Conservation (phyloP, 1,140 invertebrate genomes). For the Drosophila truncata region DNA sequence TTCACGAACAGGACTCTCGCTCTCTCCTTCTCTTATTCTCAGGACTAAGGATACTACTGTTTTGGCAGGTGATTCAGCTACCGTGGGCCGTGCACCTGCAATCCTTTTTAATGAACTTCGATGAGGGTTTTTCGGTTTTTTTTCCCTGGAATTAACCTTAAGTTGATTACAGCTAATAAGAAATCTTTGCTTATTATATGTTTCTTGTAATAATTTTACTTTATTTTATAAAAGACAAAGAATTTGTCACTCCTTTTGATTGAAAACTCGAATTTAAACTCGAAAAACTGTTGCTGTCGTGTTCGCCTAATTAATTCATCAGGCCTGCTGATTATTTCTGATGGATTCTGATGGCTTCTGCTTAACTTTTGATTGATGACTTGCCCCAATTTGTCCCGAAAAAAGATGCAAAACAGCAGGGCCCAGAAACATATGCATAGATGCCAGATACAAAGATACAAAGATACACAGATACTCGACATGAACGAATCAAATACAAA, state of each 20-base stretch:
- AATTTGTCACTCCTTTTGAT: conserved; percentile 32
- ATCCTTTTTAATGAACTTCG: conserved; percentile 59
- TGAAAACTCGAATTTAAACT: conserved; percentile 5
- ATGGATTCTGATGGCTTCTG: conserved; percentile 2
- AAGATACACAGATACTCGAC: conserved; percentile 37
- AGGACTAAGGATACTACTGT: conserved; percentile 48
- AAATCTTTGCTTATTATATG: neutral
- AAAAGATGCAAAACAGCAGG: conserved; percentile 65
- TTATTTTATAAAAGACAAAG: neutral
- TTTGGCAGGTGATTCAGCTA: conserved; percentile 60
- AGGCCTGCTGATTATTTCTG: conserved; percentile 23
- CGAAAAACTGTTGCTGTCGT: conserved; percentile 36
- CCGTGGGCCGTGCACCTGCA: conserved; percentile 35
- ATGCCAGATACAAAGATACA: neutral
- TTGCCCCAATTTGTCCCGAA: conserved; percentile 73
- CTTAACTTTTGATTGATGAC: conserved; percentile 78
- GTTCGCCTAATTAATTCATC: conserved; percentile 73
- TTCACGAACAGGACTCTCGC: neutral
- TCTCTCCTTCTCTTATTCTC: neutral
- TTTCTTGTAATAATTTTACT: neutral
- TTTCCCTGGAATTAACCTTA: conserved; percentile 10
- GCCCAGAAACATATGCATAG: neutral
- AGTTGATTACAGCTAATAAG: conserved; percentile 16
- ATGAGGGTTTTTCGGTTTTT: conserved; percentile 13
- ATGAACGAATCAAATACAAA: conserved; percentile 43